Base-by-base conservation (phyloP, 1,140 invertebrate species). In the Drosophila ercepeae region DNA sequence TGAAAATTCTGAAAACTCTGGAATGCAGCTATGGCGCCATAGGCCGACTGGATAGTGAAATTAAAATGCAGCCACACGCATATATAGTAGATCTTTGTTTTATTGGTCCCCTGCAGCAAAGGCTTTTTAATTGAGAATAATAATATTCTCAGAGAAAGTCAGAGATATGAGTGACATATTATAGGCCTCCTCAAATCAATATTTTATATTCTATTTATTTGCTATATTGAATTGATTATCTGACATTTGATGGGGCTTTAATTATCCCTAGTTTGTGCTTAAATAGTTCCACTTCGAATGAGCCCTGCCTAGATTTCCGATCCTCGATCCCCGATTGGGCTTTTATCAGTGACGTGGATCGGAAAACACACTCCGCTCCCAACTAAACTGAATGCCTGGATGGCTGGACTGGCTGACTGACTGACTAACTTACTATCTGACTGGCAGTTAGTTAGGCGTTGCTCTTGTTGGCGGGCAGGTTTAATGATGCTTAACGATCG, bases 401-500 rank as follows among this genome's bases (percentile, higher is more conserved):
- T 11, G 16, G 18, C 29, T 39, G 36, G 44, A 42, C 11, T 60
- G 42, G 27, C 27, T 53, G 9, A 52, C 23, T 11, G 16, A 13
- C 29, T 39, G 36, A 39, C 45, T 54, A 46, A 19, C 64, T 50
- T 18, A 11, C 23, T 58, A 44, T 27, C 25, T 55, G 46, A 25
- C 45, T 73, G 45, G 58, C 36, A 49, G 50, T 55, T 50, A 64
- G 51, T 74, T 74, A 57, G 70, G 36, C 39, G 32, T 44, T 70
- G 51, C 53, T 70, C 67, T 68, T 41, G 65, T 64, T 67, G 70
- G 69, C 70, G 54, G 60, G 71, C 72, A 51, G 58, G 72, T 75
- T 75, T 75, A 75, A 75, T 75, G 72, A 75, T 67, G 71, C 71
- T 65, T 75, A 75, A 75, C 71, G 71, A 74, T 75, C 71, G 71